phyloP scores from a whole-genome alignment of 2,797 vertebrate genomes.

The Lithobates pipiens region DNA sequence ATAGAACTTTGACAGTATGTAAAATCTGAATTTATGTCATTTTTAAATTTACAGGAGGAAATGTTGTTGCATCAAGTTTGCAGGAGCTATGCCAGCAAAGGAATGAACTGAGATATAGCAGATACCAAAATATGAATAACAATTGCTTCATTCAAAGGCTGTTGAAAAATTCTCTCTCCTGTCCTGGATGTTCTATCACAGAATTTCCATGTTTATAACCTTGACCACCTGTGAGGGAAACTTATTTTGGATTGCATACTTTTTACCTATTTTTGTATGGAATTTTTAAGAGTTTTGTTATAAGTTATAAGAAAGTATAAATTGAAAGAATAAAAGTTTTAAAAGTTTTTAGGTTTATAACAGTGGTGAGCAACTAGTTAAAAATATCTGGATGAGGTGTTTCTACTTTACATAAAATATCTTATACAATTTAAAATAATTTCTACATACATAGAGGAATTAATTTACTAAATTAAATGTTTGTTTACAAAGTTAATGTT shows the following conservation, averaged over 20 bases:
- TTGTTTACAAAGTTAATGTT: no score
- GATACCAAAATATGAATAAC: slow-evolving; percentile 35
- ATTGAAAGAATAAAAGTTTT: neutral
- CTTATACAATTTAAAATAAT: neutral
- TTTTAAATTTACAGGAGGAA: slow-evolving; percentile 41
- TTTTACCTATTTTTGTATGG: slow-evolving; percentile 18
- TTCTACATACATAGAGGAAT: neutral
- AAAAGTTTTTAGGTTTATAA: neutral
- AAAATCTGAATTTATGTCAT: slow-evolving; percentile 55
- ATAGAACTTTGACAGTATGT: slow-evolving; percentile 49
- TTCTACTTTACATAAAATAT: neutral
- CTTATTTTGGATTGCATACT: slow-evolving; percentile 26
- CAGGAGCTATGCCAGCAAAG: slow-evolving; percentile 35
- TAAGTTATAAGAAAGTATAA: neutral
- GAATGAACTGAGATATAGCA: slow-evolving; percentile 33
- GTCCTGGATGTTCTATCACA: slow-evolving; percentile 39
- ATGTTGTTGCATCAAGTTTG: slow-evolving; percentile 43
- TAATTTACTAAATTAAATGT: no score
- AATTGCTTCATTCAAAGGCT: slow-evolving; percentile 39
- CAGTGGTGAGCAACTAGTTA: neutral
- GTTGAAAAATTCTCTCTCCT: slow-evolving; percentile 36
- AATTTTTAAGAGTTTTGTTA: slow-evolving; percentile 1
- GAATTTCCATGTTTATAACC: slow-evolving; percentile 54
- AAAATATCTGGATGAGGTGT: neutral
- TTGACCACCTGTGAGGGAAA: slow-evolving; percentile 29